Evolutionary conservation across 2,888 invertebrate genomes (phyloP).

Genomic region (Platerodrilus igneus): DNA sequence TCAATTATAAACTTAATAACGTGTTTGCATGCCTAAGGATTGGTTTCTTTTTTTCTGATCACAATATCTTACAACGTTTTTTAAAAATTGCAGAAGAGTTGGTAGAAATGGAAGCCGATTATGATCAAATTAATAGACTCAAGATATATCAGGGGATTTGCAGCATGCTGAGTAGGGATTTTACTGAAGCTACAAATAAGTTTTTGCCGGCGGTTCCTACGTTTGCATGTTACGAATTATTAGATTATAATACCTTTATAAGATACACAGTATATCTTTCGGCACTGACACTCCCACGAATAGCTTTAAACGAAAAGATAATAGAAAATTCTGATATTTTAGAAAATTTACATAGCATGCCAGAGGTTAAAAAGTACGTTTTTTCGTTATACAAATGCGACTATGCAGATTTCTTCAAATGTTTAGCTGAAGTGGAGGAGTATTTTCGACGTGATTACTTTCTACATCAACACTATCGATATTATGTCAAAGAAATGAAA

Average conservation of each 20-base stretch:
- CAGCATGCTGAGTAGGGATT: constrained; percentile 63
- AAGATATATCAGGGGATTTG: constrained; percentile 66
- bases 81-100: constrained; percentile 42
- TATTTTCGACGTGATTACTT: constrained; percentile 60
- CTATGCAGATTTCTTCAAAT: constrained; percentile 62
- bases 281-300: constrained; percentile 44
- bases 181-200: constrained; percentile 58
- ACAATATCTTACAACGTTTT: constrained; percentile 35
- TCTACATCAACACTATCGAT: constrained; percentile 61
- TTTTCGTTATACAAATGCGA: constrained; percentile 63
- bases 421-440: constrained; percentile 44
- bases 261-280: constrained; percentile 46
- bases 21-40: constrained; percentile 46
- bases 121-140: constrained; percentile 68
- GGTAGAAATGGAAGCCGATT: constrained; percentile 54
- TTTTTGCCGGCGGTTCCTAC: constrained; percentile 68
- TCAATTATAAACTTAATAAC: constrained; percentile 44
- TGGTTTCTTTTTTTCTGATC: constrained; percentile 38
- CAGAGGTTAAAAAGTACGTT: constrained; percentile 60
- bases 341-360: constrained; percentile 70
- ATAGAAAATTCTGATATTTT: constrained; percentile 63
- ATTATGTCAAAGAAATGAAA: constrained; percentile 67
- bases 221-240: constrained; percentile 69
- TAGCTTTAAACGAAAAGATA: constrained; percentile 42
- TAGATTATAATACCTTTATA: constrained; percentile 58